Evolutionary conservation across 1,140 invertebrate genomes (phyloP).

Genomic region (Drosophila bocqueti): DNA sequence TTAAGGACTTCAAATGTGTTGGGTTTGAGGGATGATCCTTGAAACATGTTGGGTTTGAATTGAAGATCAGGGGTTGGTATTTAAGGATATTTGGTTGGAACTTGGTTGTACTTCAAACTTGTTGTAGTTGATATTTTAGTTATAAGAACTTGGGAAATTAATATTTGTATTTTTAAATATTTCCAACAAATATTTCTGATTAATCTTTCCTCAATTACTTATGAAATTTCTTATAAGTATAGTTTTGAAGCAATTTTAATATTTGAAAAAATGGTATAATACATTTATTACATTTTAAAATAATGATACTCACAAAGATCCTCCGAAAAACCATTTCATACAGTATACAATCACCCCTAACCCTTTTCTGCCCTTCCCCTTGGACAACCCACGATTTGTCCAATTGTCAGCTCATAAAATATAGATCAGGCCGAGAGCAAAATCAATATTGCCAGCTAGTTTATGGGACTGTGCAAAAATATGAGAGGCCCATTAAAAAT

Average conservation of each 20-base stretch:
- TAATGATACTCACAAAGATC: not conserved
- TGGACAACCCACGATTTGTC: slow-evolving; percentile 62
- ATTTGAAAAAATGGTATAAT: too few relatives aligned
- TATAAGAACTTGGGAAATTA: not conserved
- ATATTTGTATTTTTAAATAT: not conserved
- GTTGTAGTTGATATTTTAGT: not conserved
- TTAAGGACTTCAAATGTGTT: not conserved
- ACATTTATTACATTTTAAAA: not conserved
- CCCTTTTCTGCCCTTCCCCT: not conserved
- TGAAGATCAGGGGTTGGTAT: slow-evolving; percentile 2
- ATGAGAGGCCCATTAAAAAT: slow-evolving; percentile 77
- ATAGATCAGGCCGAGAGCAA: slow-evolving; percentile 56
- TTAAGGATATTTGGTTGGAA: not conserved
- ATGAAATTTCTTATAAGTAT: too few relatives aligned
- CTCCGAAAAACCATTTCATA: not conserved
- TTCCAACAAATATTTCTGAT: too few relatives aligned
- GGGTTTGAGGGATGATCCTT: slow-evolving; percentile 4
- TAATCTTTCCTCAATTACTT: too few relatives aligned
- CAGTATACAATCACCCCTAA: slow-evolving; percentile 24
- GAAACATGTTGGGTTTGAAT: slow-evolving; percentile 15
- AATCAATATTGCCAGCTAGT: slow-evolving; percentile 67
- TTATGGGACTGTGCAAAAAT: slow-evolving; percentile 69
- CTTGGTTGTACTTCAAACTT: not conserved
- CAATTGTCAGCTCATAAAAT: slow-evolving; percentile 81
- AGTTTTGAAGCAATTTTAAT: not conserved